Percentiles rank a stretch among this genome's conserved stretches.
These are phyloP conservation scores for Dendrophyllia cribrosa DNA, from an alignment of 64 coral and sea anemone genomes.

Conservation along the genomic window DNA sequence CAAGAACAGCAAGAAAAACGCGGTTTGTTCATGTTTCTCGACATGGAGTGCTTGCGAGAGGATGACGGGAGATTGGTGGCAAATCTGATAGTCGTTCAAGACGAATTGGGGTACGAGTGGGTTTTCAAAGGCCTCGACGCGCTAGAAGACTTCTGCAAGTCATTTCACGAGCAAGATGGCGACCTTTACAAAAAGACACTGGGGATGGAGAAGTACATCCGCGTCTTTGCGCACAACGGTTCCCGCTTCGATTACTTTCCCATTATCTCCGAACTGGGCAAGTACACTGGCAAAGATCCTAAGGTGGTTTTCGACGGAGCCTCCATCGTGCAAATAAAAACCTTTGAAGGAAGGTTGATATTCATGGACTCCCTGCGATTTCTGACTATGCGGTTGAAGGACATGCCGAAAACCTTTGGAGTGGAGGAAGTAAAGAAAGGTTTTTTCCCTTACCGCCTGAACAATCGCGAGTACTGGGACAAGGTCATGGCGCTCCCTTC, in stretches of 20 bases:
- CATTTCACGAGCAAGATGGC: not conserved
- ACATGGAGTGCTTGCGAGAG: not conserved
- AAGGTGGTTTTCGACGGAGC: not conserved
- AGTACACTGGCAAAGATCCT: not conserved
- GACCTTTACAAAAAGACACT: too few relatives aligned
- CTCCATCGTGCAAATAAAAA: not conserved
- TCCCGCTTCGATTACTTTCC: not conserved
- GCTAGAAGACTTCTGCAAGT: not conserved
- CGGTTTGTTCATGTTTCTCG: not conserved
- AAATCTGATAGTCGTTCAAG: not conserved
- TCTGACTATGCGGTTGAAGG: not conserved
- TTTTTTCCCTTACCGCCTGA: not conserved
- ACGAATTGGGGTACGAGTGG: not conserved
- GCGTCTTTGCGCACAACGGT: not conserved
- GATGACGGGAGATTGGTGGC: not conserved
- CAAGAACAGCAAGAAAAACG: not conserved
- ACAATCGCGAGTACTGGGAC: not conserved
- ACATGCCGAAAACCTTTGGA: not conserved
- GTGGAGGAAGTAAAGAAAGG: not conserved
- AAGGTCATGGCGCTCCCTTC: not conserved
- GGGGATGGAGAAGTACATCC: not conserved
- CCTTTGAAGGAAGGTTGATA: not conserved
- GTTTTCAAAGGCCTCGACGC: not conserved
- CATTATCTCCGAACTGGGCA: not conserved
- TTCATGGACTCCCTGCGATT: not conserved